Evolutionary conservation across 2,888 invertebrate genomes (phyloP), one percentile per base, ranked within the genome.

Genomic region (Tetragnatha montana): DNA sequence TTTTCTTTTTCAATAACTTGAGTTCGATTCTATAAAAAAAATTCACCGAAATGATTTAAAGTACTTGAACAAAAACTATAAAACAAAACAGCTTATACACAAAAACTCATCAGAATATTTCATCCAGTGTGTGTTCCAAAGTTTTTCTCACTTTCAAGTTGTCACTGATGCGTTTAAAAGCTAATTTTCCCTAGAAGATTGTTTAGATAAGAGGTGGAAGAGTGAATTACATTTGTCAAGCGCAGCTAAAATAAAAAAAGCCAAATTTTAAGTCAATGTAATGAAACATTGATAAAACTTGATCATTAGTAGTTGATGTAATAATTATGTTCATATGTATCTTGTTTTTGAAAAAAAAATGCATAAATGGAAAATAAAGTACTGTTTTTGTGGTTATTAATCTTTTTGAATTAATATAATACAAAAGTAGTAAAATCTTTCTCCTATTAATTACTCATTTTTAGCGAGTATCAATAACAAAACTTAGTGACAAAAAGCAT

Each of bases 361-460:
- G 87, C 76, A 81, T 81, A 87, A 87, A 81, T 87, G 78, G 81
- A 81, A 81, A 87, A 81, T 81, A 87, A 87, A 76, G 49, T 87
- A 70, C 51, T 87, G 87, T 70, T 87, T 81, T 81, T 21, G 81
- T 87, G 81, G 74, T 81, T 21, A 73, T 79, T 17, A 19, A 0
- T 78, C n/a, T 8, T 14, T 76, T 69, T 83, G 19, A 76, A 49
- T 35, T 76, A 76, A 17, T 76, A 17, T 76, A 17, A 76, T n/a
- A 76, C 19, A 35, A 76, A 50, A 6, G n/a, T 70, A 17, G 10
- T 17, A 70, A 17, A 1, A 10, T 6, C n/a, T 2, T 35, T 35
- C 4, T 35, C 4, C 35, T 35, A 35, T 2, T 35, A 35, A 4
- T 35, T 35, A 2, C 1, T 35, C 35, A 35, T 35, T 35, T 1